Evolutionary conservation across 2,888 invertebrate genomes (phyloP).

Genomic region (Tachina grossa): DNA sequence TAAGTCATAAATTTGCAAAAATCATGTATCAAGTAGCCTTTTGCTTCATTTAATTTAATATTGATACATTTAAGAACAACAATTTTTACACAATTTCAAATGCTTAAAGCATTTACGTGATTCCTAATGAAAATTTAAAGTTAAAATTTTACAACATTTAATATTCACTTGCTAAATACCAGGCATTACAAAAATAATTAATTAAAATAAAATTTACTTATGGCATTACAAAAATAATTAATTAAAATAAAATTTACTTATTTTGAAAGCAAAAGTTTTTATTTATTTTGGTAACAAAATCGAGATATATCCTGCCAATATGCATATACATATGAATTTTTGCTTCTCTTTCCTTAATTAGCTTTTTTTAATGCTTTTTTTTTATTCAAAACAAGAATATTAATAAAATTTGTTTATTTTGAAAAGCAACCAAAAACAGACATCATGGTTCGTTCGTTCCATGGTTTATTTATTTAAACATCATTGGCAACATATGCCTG

Average conservation of each 20-base stretch:
- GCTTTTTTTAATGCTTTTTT: constrained; percentile 21
- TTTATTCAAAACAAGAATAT: neutral
- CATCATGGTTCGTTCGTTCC: constrained; percentile 11
- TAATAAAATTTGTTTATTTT: constrained; percentile 48
- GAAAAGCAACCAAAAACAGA: constrained; percentile 24
- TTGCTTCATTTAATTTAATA: neutral
- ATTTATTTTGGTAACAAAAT: constrained; percentile 18
- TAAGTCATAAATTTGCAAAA: neutral
- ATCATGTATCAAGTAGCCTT: neutral
- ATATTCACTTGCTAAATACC: neutral
- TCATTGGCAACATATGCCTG: constrained; percentile 44
- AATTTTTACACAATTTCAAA: constrained; percentile 16
- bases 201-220: constrained; percentile 1
- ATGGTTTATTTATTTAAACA: constrained; percentile 31
- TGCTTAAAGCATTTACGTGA: constrained; percentile 44
- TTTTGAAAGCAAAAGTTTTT: neutral
- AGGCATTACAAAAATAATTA: neutral
- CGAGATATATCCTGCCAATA: constrained; percentile 23
- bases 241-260: constrained; percentile 1
- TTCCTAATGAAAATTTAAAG: constrained; percentile 26
- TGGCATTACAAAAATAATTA: constrained; percentile 1
- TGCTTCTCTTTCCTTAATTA: constrained; percentile 25
- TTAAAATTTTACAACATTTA: constrained; percentile 25
- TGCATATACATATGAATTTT: neutral
- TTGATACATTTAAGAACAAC: neutral